Base-by-base conservation (phyloP, 2,888 invertebrate species). In the Oscheius sp. region DNA sequence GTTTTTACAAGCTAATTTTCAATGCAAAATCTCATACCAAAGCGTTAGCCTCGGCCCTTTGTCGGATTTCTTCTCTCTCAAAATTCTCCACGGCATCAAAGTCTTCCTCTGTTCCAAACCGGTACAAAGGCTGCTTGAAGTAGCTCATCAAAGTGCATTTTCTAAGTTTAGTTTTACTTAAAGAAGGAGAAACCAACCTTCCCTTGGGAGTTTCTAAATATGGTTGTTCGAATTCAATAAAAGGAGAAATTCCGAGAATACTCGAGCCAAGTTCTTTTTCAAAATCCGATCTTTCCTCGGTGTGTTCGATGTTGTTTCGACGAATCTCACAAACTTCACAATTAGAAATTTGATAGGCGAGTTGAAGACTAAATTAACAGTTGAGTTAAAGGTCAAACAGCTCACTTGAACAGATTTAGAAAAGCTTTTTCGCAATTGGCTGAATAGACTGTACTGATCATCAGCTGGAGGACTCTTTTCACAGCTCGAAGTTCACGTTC, bases 341-440 rank as follows among this genome's bases (percentile, higher is more conserved):
- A 25, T 72, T 71, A 5, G 77, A 80, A 48, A 70, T 71, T 61
- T 74, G 68, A 52, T 76, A 64, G 0, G 78, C 78, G 20, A 79
- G 63, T 6, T 69, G 71, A n/a, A 70, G 34, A 50, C 63, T 64
- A 12, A 42, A 42, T n/a, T n/a, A n/a, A 42, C 4, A 17, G 42
- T 4, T n/a, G 5, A 5, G 2, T 15, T 17, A 42, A 42, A 6
- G 23, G 12, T 25, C 31, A 15, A 20, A 15, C 2, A 27, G 29
- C 46, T 27, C 20, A 57, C 67, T 77, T 75, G 73, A 84, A 86
- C 46, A 82, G 57, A 1, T 78, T 73, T 45, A 93, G 89, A 87
- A 94, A 96, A 0, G 95, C 92, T 82, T 93, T 92, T 87, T 98
- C 97, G 48, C 96, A 89, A 57, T 93, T 91, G 92, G 94, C 93